A percentile compares a stretch with the other conserved stretches of the same genome.
Evolutionary conservation across 1,140 invertebrate species (phyloP).

Genomic region (Drosophila sturtevanti): DNA sequence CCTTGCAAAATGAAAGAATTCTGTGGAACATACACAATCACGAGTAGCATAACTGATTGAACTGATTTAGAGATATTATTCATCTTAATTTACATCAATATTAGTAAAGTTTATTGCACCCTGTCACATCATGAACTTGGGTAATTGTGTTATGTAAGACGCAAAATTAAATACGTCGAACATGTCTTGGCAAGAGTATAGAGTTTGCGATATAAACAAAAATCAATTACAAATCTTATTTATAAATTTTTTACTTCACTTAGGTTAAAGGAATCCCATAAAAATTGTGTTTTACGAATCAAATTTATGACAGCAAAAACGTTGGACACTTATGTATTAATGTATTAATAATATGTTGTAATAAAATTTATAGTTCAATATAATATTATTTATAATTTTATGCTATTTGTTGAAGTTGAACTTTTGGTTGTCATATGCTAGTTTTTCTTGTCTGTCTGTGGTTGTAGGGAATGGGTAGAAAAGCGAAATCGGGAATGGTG

Average conservation of each 20-base stretch:
- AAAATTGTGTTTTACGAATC: not conserved
- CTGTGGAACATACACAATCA: not conserved
- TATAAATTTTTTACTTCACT: not conserved
- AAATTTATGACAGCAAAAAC: not conserved
- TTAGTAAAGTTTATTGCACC: too few species aligned
- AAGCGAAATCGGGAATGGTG: not conserved
- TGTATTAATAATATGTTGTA: too few species aligned
- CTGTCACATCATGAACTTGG: too few species aligned
- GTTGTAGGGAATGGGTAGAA: slow-evolving; percentile 12
- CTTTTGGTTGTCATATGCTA: not conserved
- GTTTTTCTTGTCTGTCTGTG: not conserved
- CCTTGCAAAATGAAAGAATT: not conserved
- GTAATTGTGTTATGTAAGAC: too few species aligned
- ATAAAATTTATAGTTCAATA: not conserved
- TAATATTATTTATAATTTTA: too few species aligned
- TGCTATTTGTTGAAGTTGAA: not conserved
- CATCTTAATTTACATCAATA: too few species aligned
- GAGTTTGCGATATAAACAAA: not conserved
- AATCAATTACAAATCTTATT: not conserved
- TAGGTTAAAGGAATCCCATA: not conserved
- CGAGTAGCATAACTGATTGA: not conserved
- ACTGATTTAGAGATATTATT: not conserved
- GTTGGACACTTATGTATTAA: not conserved
- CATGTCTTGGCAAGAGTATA: not conserved
- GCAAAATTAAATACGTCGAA: too few species aligned